Evolutionary conservation across 2,888 invertebrate species (phyloP), one percentile per base, ranked within the genome.

Genomic region (Amiota minor): DNA sequence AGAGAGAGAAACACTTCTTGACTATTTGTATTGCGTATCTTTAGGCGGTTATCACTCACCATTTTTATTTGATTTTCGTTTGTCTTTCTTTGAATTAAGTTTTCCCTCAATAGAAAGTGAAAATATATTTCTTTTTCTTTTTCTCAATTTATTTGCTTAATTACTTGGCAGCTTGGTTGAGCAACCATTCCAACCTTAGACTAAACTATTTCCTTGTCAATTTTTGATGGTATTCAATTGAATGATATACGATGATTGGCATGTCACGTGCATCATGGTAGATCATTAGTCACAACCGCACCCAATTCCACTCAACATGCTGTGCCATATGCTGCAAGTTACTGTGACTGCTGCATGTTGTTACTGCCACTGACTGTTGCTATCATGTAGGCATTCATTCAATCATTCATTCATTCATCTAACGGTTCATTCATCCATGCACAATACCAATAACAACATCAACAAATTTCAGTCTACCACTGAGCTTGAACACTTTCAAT

Each of bases 401-500:
- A 35, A 6, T 6, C 35, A 35, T 35, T 8, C 4, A 35, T 35
- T 6, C 4, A 35, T 35, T 35, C 35, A 35, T 35, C n/a, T n/a
- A n/a, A n/a, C n/a, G n/a, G n/a, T n/a, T 6, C 35, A 35, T 35
- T 2, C 35, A 35, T 23, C 23, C 23, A 23, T 23, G 23, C 23
- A 23, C 35, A 35, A 35, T 35, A 35, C 2, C 4, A 35, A 35
- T 35, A 35, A 35, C 6, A 35, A 35, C 35, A 35, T 35, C 35
- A 35, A 35, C 35, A 35, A 35, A 35, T 35, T 35, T 35, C 35
- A 35, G 35, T 35, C 35, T 35, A 35, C 35, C 6, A 35, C 6
- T 35, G 35, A 80, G 77, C 83, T 20, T 80, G 83, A 81, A 16
- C 47, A 20, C 78, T 83, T 83, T 85, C 83, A 85, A 83, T 85